Base-by-base conservation (phyloP, 92 coral and sea anemone species). In the Phenganax subtilis region DNA sequence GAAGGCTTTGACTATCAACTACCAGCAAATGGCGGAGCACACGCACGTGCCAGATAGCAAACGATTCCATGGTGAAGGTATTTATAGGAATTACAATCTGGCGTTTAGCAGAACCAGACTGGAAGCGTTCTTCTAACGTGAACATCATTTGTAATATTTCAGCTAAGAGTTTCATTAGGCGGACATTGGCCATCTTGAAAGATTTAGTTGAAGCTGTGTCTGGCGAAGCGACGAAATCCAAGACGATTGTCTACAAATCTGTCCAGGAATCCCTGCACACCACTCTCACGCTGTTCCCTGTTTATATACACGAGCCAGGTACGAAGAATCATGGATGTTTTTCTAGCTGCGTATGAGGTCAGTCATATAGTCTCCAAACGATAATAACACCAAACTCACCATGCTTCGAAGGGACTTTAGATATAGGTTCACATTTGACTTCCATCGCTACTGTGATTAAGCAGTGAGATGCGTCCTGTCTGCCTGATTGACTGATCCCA, bases 141-240 rank as follows among this genome's bases (percentile, higher is more conserved):
- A 37, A 37, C 5, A 37, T 37, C 2, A 10, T 25, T 27, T 29
- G 47, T 20, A 59, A 12, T 55, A 47, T 77, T 78, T 8, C 66
- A 90, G 98, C 97, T 63, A 90, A 90, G 77, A 52, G 82, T 12
- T 88, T 87, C 54, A 85, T 96, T 54, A 89, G 91, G 54, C 93
- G 88, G 74, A 96, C 99, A 0, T 82, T 96, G 5, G 86, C 86
- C 61, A 75, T 96, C 52, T 75, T 96, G 84, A 85, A 81, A 58
- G 93, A 96, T 70, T 75, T 92, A n/a, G 88, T 96, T 85, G 84
- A 89, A 44, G 89, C 97, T 10, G 99, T 89, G 11, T 76, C 92
- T 17, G 97, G 91, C 75, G 97, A 96, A 75, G 99, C 93, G 64
- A 96, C 99, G 54, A 96, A 92, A 85, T 92, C 99, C 63, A 96